Evolutionary conservation across 2,888 invertebrate species (phyloP), one percentile per base, ranked within the genome.

Genomic region (Pristionchus fissidentatus): DNA sequence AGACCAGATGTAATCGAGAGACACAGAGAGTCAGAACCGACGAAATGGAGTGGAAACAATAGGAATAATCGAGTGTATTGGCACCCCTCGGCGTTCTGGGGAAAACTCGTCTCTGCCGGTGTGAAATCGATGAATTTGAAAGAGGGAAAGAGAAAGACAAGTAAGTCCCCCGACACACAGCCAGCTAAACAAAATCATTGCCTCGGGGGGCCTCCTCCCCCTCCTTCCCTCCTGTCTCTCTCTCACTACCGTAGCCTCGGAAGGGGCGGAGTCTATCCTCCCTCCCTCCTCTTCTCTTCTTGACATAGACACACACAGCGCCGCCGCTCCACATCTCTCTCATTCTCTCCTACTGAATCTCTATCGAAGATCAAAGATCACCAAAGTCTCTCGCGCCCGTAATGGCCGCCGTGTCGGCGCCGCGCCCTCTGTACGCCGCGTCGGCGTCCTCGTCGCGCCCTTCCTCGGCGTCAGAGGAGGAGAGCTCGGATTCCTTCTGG

Each of bases 351-450:
- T 26, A 32, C 46, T 26, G 62, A 62, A 62, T 62, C 62, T 19
- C 13, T 38, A 66, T 66, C 38, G 38, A 26, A 66, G 62, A 70
- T 70, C 70, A 70, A 41, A 70, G 70, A 70, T 84, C 84, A 79
- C 52, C 57, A 55, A 60, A 62, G 66, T 60, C 66, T 82, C 66
- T 82, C 41, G 32, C 82, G 41, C 5, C 49, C 52, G 13, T 29
- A n/a, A 66, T 82, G 41, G 62, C 62, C 15, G 49, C 83, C 15
- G 32, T 73, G 38, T 66, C 66, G 8, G 32, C 84, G 70, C 22
- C 70, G 19, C 35, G 66, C 0, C 38, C 70, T 41, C 41, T 41
- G n/a, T 70, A 70, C 70, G 38, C 41, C 19, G n/a, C 70, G 26
- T 41, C 55, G 55, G 8, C n/a, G 0, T 1, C 26, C 26, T 70